phyloP scores from a whole-genome alignment of 2,888 invertebrate genomes.

The Drosophila merina region DNA sequence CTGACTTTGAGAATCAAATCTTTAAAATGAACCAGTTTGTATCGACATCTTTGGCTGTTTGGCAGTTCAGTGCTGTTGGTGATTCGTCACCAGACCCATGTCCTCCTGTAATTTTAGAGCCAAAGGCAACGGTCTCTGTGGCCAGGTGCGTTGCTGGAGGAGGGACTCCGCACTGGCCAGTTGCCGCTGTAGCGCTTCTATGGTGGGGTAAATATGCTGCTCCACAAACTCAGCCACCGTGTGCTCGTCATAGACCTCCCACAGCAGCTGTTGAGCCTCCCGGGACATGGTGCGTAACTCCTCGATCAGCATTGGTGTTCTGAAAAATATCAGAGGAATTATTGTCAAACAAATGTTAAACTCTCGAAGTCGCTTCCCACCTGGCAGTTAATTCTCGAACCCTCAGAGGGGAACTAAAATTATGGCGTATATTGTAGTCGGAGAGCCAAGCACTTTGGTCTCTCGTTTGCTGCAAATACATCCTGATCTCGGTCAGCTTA shows the following conservation, averaged over 20 bases:
- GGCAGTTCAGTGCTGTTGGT: constrained; percentile 7
- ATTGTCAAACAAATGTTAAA: too few species aligned
- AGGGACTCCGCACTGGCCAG: constrained; percentile 85
- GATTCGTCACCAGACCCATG: constrained; percentile 52
- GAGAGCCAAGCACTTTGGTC: constrained; percentile 87
- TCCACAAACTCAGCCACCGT: constrained; percentile 88
- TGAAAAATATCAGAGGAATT: constrained; percentile 57
- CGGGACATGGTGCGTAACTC: constrained; percentile 85
- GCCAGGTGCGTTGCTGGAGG: constrained; percentile 86
- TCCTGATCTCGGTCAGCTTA: constrained; percentile 82
- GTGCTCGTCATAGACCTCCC: constrained; percentile 86
- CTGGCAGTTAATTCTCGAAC: constrained; percentile 87
- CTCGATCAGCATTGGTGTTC: constrained; percentile 86
- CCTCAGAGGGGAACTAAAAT: constrained; percentile 88
- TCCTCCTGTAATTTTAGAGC: constrained; percentile 56
- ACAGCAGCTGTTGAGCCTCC: constrained; percentile 86
- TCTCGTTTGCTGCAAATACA: constrained; percentile 81
- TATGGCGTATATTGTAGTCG: constrained; percentile 88
- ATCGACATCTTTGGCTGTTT: constrained; percentile 12
- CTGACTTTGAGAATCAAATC: neutral
- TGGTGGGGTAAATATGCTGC: constrained; percentile 86
- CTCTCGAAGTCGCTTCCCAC: neutral
- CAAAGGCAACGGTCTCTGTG: constrained; percentile 86
- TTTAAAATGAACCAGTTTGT: neutral
- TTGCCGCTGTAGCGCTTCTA: constrained; percentile 85